These are phyloP conservation scores for Xylota sylvarum DNA, from an alignment of 2,888 invertebrate species.

Conservation along the genomic window DNA sequence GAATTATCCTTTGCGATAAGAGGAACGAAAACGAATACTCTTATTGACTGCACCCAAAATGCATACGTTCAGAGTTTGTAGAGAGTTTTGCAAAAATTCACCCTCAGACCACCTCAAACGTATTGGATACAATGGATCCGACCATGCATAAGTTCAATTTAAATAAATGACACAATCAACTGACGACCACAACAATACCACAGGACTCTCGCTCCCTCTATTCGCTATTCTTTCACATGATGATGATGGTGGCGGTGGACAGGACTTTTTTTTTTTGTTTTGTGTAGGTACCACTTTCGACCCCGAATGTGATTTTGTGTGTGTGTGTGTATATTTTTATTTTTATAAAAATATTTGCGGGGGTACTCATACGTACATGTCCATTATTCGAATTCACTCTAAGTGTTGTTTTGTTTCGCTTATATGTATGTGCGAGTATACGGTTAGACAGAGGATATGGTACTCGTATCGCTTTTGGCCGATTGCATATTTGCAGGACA, in stretches of 20 bases:
- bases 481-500: slow-evolving; percentile 58
- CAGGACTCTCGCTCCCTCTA: slow-evolving; percentile 46
- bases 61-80: slow-evolving; percentile 41
- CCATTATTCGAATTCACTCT: slow-evolving; percentile 64
- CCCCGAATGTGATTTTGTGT: slow-evolving; percentile 58
- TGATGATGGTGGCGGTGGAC: not conserved
- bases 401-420: slow-evolving; percentile 62
- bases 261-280: slow-evolving; percentile 44
- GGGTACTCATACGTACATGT: slow-evolving; percentile 48
- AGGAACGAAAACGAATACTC: slow-evolving; percentile 60
- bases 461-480: slow-evolving; percentile 64
- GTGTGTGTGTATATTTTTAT: not conserved
- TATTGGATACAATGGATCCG: slow-evolving; percentile 72
- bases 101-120: slow-evolving; percentile 41
- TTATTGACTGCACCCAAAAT: slow-evolving; percentile 53
- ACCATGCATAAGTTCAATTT: slow-evolving; percentile 77
- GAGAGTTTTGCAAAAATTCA: slow-evolving; percentile 21
- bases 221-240: slow-evolving; percentile 40
- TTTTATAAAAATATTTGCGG: slow-evolving; percentile 2
- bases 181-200: slow-evolving; percentile 77
- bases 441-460: slow-evolving; percentile 62
- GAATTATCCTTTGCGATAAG: slow-evolving; percentile 68
- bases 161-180: slow-evolving; percentile 77
- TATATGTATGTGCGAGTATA: too few relatives aligned
- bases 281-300: slow-evolving; percentile 43